Evolutionary conservation across 2,888 invertebrate species (phyloP), one percentile per base, ranked within the genome.

Genomic region (Coleophora deauratella): DNA sequence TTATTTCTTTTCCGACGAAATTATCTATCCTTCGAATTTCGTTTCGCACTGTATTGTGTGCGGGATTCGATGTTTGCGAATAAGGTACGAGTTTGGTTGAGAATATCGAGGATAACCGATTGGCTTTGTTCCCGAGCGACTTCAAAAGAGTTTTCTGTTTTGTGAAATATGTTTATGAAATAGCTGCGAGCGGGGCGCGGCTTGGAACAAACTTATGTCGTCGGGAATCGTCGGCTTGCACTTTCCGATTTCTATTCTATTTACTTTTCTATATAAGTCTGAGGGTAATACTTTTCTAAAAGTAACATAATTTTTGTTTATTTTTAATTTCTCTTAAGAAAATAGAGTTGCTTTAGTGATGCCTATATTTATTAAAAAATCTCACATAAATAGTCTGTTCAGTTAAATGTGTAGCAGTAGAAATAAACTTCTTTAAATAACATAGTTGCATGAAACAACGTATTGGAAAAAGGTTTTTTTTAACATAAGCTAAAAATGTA

Each of bases 11-110:
- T 68, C 63, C 66, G 70, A 57, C 70, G 80, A 84, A 84, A 84
- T 84, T 84, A 85, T 84, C 84, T 80, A 81, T 84, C 79, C 75
- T 80, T 80, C 78, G 84, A 79, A 84, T 79, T 85, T 79, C 82
- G 82, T 78, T 84, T 84, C 81, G 77, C 84, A 85, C 84, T 81
- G 84, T 84, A 84, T 84, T 85, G 84, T 81, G 71, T 80, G 69
- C 67, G 66, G 68, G 73, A 77, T 82, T 74, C 78, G 76, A 75
- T 82, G 81, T 82, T 81, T 81, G 80, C 71, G 81, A 82, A 84
- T 84, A 84, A 81, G 79, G 82, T 76, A 74, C 72, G 78, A 78
- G 64, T 80, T 74, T 62, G 70, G 55, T 61, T 62, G 79, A 72
- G 76, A 81, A 84, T 84, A 82, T 82, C 77, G 67, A 69, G 78